Evolutionary conservation across 2,888 invertebrate genomes (phyloP).

Genomic region (Conchocele bisecta): DNA sequence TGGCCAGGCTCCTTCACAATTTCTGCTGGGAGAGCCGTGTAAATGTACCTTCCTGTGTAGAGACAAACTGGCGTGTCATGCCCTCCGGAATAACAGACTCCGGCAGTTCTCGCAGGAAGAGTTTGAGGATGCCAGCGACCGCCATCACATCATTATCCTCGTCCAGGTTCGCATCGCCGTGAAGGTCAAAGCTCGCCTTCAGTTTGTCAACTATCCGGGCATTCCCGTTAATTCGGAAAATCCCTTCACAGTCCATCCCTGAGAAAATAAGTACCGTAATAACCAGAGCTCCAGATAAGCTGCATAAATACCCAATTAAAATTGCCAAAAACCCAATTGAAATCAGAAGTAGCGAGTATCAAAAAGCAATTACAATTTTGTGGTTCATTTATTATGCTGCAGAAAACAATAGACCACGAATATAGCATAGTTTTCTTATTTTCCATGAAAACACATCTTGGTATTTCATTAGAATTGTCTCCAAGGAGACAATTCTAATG

Average conservation of each 20-base stretch:
- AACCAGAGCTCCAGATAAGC: not conserved
- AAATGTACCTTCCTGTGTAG: slow-evolving; percentile 77
- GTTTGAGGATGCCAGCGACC: slow-evolving; percentile 85
- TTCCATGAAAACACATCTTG: too few species aligned
- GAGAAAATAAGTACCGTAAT: slow-evolving; percentile 25
- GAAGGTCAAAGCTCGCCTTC: slow-evolving; percentile 84
- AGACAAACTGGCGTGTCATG: slow-evolving; percentile 80
- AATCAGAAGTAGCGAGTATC: too few species aligned
- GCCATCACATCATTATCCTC: slow-evolving; percentile 84
- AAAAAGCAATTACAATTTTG: too few species aligned
- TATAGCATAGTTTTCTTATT: too few species aligned
- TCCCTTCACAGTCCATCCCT: slow-evolving; percentile 84
- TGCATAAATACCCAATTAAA: too few species aligned
- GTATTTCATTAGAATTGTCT: too few species aligned
- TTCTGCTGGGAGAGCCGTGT: too few species aligned
- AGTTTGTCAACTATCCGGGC: slow-evolving; percentile 84
- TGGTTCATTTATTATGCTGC: too few species aligned
- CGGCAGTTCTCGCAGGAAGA: slow-evolving; percentile 85
- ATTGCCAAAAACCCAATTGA: too few species aligned
- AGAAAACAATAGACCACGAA: too few species aligned
- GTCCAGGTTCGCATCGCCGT: slow-evolving; percentile 85
- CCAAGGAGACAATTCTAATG: too few species aligned
- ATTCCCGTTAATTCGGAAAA: slow-evolving; percentile 85
- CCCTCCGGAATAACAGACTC: slow-evolving; percentile 83
- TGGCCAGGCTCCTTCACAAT: too few species aligned